Base-by-base conservation (phyloP, 2,113 vertebrate genomes). In the Chitala chitala region DNA sequence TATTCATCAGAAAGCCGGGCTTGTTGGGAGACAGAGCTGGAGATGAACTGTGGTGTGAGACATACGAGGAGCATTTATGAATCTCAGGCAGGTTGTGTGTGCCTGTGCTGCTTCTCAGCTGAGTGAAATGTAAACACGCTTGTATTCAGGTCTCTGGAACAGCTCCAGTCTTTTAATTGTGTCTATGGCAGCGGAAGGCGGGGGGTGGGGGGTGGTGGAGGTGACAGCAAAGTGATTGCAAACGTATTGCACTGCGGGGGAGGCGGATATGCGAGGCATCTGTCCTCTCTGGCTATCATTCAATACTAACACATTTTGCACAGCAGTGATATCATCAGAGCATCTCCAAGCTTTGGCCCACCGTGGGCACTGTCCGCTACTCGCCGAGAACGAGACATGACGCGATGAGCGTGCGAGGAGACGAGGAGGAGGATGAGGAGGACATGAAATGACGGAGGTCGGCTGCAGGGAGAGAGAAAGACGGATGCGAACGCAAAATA, bases 111-210 rank as follows among this genome's bases (percentile, higher is more conserved):
- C 2, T 26, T 46, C 59, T 63, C 22, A 26, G 42, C 22, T 26
- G 38, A 68, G 42, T 31, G 55, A 42, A 64, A 65, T 46, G 71
- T 73, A 73, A 77, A 73, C 53, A 61, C 36, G 29, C 15, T 4
- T 51, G 24, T 50, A 61, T 64, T 36, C 71, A 31, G 26, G 13
- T 17, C 56, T 22, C 53, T 69, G 69, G 15, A 64, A 15, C 5
- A 13, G 10, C 12, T 74, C 38, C 63, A 31, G 53, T 31, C 44
- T 73, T 51, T n/a, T 74, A 54, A 44, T 55, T 74, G 63, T 55
- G 73, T n/a, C 51, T 17, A 44, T 9, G 63, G 50, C 59, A 42
- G 22, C 46, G 20, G 48, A n/a, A n/a, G n/a, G n/a, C n/a, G 2
- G 48, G 48, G 48, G 48, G 48, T n/a, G n/a, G n/a, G n/a, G 59